Base-by-base conservation (phyloP, 2,888 invertebrate species). In the Eristalis pertinax region DNA sequence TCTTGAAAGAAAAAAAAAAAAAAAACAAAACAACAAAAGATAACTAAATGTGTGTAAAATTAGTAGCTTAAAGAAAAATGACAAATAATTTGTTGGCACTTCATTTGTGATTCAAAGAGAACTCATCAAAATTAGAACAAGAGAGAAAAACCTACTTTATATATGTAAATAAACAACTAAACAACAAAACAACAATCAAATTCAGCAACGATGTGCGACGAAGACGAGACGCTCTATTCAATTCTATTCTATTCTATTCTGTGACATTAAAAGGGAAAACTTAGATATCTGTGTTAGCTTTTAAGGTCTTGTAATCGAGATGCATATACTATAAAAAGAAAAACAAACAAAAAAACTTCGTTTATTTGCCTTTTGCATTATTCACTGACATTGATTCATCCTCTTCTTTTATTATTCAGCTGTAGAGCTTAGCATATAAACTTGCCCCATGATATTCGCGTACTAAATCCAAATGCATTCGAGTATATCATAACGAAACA, bases 191-290 rank as follows among this genome's bases (percentile, higher is more conserved):
- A 35, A 32, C 70, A 86, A 83, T 77, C 78, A 74, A 68, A 70
- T 73, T 76, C 67, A 73, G 67, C 85, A 83, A 86, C 78, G 77
- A 82, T 69, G 73, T 50, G 19, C 63, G 77, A 67, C 13, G 60
- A 86, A 43, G 84, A 74, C 60, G 82, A 58, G 26, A 50, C 19
- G 19, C 72, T 64, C 65, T 32, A 32, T 32, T 32, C 32, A 32
- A 32, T 32, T 67, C 67, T 67, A 69, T 75, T 80, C 75, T 70
- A 78, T 83, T 78, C 85, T 74, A 82, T 83, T 86, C 78, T 86
- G 86, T 86, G 86, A 83, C 83, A 78, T 83, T 83, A 75, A 83
- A 83, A 86, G 86, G 86, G 83, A 86, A 60, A 86, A 83, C 83
- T 86, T 86, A 86, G 75, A 86, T 64, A 83, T 78, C 86, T 86